phyloP scores from a whole-genome alignment of 2,113 vertebrate species.

The Eclectus roratus region DNA sequence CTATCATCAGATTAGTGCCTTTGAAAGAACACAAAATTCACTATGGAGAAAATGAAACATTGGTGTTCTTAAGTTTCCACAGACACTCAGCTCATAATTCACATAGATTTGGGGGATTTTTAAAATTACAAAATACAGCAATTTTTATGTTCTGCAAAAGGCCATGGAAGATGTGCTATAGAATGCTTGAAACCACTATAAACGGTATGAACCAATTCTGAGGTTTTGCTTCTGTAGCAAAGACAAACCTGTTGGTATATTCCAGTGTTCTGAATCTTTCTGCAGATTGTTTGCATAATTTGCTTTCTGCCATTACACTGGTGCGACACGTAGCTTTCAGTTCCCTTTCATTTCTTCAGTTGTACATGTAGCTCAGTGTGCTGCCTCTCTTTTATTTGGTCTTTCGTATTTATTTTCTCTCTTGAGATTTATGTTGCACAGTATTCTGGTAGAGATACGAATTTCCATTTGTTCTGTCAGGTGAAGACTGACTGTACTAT shows the following conservation, averaged over 20 bases:
- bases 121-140: background rate
- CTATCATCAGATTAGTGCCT: background rate
- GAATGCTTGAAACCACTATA: background rate
- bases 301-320: background rate
- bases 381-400: background rate
- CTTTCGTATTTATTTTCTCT: slow-evolving; percentile 19
- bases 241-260: background rate
- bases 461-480: slow-evolving; percentile 38
- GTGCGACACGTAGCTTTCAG: background rate
- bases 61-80: background rate
- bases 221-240: background rate
- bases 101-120: background rate
- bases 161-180: background rate
- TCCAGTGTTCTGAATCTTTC: background rate
- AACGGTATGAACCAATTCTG: background rate
- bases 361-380: background rate
- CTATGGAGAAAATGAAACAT: background rate
- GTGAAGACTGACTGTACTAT: slow-evolving; percentile 9
- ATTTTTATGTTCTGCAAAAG: background rate
- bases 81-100: background rate
- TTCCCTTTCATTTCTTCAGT: background rate
- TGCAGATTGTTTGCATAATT: background rate
- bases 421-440: background rate
- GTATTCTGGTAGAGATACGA: background rate
- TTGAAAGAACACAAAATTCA: background rate